Percentiles rank a stretch among this genome's conserved stretches.
Evolutionary conservation across 2,797 vertebrate genomes (phyloP).

Genomic region (Hoplostethus mediterraneus): DNA sequence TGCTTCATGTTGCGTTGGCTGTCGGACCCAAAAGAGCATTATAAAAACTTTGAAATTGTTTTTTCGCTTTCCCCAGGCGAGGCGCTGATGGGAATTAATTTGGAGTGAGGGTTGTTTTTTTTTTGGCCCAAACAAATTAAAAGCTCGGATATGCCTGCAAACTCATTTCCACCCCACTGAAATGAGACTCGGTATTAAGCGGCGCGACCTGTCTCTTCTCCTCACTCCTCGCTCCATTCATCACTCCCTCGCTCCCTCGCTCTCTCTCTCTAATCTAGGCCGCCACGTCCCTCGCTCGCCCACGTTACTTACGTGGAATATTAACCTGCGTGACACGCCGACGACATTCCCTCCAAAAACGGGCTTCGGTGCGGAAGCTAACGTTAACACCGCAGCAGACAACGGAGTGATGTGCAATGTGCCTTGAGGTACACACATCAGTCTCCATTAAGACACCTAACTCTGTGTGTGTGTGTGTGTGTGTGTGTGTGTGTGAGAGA

Average conservation of each 20-base stretch:
- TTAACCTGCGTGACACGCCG: slow-evolving; percentile 11
- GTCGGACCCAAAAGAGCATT: slow-evolving; percentile 23
- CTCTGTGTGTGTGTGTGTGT: background rate
- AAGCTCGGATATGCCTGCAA: slow-evolving; percentile 31
- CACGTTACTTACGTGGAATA: slow-evolving; percentile 2
- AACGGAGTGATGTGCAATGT: background rate
- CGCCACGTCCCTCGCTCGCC: too few relatives aligned
- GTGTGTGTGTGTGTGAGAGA: background rate
- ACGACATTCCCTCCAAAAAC: slow-evolving; percentile 20
- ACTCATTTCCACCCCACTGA: slow-evolving; percentile 43
- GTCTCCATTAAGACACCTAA: background rate
- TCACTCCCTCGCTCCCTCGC: background rate
- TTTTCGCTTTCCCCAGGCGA: slow-evolving; percentile 34
- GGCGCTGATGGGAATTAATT: slow-evolving; percentile 49
- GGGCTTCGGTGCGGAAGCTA: background rate
- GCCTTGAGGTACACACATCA: background rate
- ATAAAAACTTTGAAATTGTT: slow-evolving; percentile 38
- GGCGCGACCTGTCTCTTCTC: slow-evolving; percentile 8
- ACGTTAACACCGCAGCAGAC: background rate
- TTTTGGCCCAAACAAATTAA: slow-evolving; percentile 54
- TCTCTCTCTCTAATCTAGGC: background rate
- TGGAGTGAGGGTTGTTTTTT: background rate
- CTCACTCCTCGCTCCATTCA: slow-evolving; percentile 2
- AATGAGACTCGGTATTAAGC: slow-evolving; percentile 43
- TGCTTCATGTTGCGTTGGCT: slow-evolving; percentile 51